A percentile compares a stretch with the other conserved stretches of the same genome.
Conservation (phyloP, 1,140 invertebrate genomes). For the Papilio aristodemus region DNA sequence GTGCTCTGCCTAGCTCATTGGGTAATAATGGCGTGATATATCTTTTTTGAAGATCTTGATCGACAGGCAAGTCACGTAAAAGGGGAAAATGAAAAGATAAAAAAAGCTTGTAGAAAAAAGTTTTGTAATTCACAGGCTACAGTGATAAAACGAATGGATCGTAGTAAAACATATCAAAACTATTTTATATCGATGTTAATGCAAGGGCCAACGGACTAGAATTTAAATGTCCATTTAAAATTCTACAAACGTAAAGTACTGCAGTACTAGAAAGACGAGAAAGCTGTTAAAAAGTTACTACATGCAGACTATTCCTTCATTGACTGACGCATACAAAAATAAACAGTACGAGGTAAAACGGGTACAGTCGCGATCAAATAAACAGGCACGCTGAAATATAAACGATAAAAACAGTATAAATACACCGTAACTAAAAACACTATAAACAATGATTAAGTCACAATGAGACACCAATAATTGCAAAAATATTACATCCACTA, state of each 20-base stretch:
- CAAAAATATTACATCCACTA: too few relatives aligned
- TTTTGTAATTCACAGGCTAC: too few relatives aligned
- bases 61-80: too few relatives aligned
- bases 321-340: conserved; percentile 24
- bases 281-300: conserved; percentile 9
- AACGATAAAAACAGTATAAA: not conserved
- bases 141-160: not conserved
- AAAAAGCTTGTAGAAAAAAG: too few relatives aligned
- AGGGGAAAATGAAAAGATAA: too few relatives aligned
- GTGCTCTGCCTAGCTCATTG: too few relatives aligned
- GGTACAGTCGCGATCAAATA: conserved; percentile 22
- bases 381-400: not conserved
- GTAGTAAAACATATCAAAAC: not conserved
- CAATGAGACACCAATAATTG: too few relatives aligned
- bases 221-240: conserved; percentile 4
- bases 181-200: not conserved
- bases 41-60: too few relatives aligned
- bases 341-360: conserved; percentile 5
- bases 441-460: too few relatives aligned
- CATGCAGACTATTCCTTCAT: conserved; percentile 14
- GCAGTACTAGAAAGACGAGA: conserved; percentile 18
- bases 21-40: too few relatives aligned
- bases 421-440: not conserved
- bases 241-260: conserved; percentile 10
- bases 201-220: not conserved